Conservation (phyloP, 2,888 invertebrate species). For the Amblyjoppa proteus region DNA sequence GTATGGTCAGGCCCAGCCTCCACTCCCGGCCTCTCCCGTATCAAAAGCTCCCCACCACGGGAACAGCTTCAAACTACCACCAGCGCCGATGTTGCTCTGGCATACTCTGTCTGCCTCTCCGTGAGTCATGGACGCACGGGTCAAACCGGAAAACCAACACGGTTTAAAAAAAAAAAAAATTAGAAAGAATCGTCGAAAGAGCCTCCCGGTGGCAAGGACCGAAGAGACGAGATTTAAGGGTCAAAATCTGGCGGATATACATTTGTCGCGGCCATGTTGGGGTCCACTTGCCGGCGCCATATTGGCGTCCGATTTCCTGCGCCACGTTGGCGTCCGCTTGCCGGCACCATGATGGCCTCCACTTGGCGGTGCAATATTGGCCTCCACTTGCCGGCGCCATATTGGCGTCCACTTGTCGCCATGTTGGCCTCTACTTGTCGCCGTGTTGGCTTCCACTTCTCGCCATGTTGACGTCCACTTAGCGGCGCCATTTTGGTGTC, state of each 20-base stretch:
- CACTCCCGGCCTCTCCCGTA: constrained; percentile 50
- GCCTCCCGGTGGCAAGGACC: not conserved
- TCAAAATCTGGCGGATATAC: not conserved
- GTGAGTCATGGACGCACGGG: constrained; percentile 38
- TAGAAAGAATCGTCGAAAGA: constrained; percentile 22
- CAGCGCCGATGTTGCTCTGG: not conserved
- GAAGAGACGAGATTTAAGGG: not conserved
- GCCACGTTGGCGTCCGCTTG: no score
- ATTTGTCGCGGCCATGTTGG: constrained; percentile 13
- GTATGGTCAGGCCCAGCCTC: constrained; percentile 60
- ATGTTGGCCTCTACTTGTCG: not conserved
- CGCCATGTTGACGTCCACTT: not conserved
- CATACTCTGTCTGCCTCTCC: constrained; percentile 23
- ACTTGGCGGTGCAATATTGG: not conserved
- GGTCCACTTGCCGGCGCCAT: not conserved
- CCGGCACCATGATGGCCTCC: no score
- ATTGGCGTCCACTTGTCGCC: not conserved
- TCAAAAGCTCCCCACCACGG: constrained; percentile 29
- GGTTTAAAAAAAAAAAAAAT: not conserved
- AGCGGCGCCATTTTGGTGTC: not conserved
- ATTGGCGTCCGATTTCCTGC: not conserved
- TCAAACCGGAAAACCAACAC: constrained; percentile 50
- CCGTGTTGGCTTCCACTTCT: not conserved
- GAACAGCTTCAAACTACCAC: constrained; percentile 44
- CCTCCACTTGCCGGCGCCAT: not conserved